Evolutionary conservation across 2,113 vertebrate genomes (phyloP).

Genomic region (Eudyptes chrysolophus): DNA sequence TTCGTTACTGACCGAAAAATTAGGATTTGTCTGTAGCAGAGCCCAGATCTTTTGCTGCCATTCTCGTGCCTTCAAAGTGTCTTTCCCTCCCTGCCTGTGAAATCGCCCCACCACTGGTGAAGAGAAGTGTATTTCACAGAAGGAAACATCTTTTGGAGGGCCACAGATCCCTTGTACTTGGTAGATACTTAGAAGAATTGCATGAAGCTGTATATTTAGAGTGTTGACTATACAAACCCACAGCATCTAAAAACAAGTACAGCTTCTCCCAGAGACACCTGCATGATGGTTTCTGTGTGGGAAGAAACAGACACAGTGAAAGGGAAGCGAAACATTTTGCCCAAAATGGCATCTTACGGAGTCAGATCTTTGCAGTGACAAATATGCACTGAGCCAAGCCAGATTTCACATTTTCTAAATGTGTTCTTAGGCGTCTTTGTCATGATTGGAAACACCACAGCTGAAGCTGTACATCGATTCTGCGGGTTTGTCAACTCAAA

Average conservation of each 20-base stretch:
- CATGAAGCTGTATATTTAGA: conserved; percentile 29
- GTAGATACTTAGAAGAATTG: neutral
- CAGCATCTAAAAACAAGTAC: conserved; percentile 51
- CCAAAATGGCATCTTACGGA: conserved; percentile 11
- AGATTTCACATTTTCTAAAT: conserved; percentile 36
- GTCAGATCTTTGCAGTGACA: conserved; percentile 37
- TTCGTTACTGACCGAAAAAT: neutral
- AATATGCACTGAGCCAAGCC: neutral
- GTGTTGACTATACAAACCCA: conserved; percentile 29
- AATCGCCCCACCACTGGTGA: neutral
- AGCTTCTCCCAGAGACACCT: conserved; percentile 50
- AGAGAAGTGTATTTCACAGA: neutral
- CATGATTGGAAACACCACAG: neutral
- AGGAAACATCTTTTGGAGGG: neutral
- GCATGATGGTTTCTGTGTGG: conserved; percentile 34
- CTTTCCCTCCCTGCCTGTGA: neutral
- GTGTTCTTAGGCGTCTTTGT: neutral
- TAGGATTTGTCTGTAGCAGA: neutral
- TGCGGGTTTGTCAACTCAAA: neutral
- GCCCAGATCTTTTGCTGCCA: neutral
- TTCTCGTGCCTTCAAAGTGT: neutral
- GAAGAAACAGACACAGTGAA: conserved; percentile 59
- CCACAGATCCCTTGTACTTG: neutral
- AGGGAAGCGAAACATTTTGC: conserved; percentile 18
- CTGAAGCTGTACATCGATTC: neutral